Conservation (phyloP, 2,888 invertebrate genomes). For the Meganola albula region DNA sequence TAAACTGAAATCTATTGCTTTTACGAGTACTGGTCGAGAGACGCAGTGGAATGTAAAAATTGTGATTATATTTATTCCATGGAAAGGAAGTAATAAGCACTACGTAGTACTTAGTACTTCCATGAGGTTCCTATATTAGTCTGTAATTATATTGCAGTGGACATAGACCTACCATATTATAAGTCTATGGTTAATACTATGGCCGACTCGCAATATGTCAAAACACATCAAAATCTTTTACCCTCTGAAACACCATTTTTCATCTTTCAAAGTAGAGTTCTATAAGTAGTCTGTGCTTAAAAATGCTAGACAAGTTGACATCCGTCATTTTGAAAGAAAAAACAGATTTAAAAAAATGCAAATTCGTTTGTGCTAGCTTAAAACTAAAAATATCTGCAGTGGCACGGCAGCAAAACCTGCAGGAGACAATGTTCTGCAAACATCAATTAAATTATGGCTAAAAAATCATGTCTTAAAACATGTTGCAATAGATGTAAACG, state of each 20-base stretch:
- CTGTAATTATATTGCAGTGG: too few relatives aligned
- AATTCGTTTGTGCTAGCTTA: conserved; percentile 3
- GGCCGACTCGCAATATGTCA: too few relatives aligned
- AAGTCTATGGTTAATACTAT: too few relatives aligned
- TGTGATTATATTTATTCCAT: too few relatives aligned
- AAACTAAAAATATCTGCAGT: conserved; percentile 2
- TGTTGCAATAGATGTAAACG: conserved; percentile 1
- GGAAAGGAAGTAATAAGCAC: too few relatives aligned
- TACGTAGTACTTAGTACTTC: too few relatives aligned
- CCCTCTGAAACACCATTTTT: not conserved
- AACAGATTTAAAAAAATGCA: not conserved
- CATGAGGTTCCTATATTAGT: too few relatives aligned
- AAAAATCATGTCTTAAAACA: not conserved
- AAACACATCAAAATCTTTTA: too few relatives aligned
- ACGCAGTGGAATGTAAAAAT: too few relatives aligned
- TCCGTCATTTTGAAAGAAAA: conserved; percentile 7
- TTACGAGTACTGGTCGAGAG: too few relatives aligned
- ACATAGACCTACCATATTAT: too few relatives aligned
- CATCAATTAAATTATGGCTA: conserved; percentile 6
- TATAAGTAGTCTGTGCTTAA: not conserved
- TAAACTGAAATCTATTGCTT: too few relatives aligned
- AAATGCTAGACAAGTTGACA: conserved; percentile 2
- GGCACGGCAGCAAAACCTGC: conserved; percentile 3
- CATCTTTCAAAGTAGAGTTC: not conserved
- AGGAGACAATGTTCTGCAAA: conserved; percentile 4